Evolutionary conservation across 2,797 vertebrate genomes (phyloP).

Genomic region (Cercopithecus neglectus): DNA sequence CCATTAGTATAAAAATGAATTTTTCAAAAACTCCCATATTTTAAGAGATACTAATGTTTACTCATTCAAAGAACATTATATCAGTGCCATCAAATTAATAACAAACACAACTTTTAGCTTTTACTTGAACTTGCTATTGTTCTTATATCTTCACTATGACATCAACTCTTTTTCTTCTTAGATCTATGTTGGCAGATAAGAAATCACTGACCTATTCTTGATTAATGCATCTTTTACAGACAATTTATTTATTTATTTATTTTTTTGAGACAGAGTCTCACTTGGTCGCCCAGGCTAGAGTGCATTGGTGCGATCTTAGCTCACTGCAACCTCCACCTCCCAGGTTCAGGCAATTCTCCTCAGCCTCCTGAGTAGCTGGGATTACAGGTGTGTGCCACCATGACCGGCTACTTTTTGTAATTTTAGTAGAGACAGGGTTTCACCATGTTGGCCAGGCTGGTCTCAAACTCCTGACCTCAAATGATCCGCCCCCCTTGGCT

Average conservation of each 20-base stretch:
- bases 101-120: background rate
- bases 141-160: conserved; percentile 6
- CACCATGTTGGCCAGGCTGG: background rate
- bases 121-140: background rate
- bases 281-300: background rate
- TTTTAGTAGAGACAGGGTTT: background rate
- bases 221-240: background rate
- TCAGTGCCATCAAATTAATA: background rate
- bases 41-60: conserved; percentile 22
- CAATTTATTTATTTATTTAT: background rate
- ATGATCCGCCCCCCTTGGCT: background rate
- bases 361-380: background rate
- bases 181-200: background rate
- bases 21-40: conserved; percentile 7
- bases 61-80: background rate
- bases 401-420: background rate
- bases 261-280: background rate
- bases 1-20: background rate
- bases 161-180: conserved; percentile 25
- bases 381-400: background rate
- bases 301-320: background rate
- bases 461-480: background rate
- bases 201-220: conserved; percentile 32
- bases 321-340: background rate
- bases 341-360: background rate